Evolutionary conservation across 1,140 invertebrate species (phyloP).

Genomic region (Penaeus indicus): DNA sequence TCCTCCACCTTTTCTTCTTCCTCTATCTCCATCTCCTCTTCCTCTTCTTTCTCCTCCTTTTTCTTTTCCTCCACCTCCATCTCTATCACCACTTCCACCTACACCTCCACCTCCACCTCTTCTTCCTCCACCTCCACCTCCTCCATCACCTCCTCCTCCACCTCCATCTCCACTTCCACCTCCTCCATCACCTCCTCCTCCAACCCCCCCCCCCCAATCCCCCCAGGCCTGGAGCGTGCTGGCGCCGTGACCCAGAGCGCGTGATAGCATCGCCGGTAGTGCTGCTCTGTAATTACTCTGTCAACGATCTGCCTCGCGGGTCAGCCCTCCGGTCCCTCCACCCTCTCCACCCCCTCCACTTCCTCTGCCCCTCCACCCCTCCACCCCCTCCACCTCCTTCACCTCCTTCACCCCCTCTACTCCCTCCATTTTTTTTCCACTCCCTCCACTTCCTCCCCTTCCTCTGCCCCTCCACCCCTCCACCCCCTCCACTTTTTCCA

Average conservation of each 20-base stretch:
- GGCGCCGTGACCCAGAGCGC: background rate
- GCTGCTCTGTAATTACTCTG: constrained; percentile 26
- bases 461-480: too few species aligned
- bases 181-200: background rate
- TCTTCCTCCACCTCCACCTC: background rate
- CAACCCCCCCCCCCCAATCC: background rate
- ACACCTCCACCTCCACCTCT: background rate
- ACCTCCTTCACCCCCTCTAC: too few species aligned
- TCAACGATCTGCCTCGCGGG: background rate
- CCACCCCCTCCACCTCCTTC: too few species aligned
- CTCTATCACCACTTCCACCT: too few species aligned
- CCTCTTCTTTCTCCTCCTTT: too few species aligned
- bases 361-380: too few species aligned
- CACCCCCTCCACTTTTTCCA: background rate
- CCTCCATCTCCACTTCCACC: background rate
- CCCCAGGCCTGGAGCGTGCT: constrained; percentile 3
- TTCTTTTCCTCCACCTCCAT: too few species aligned
- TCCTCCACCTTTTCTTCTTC: too few species aligned
- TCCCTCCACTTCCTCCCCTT: too few species aligned
- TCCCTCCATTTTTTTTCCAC: too few species aligned
- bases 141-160: background rate
- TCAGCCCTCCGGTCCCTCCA: background rate
- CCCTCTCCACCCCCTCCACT: background rate
- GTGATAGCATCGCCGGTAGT: constrained; percentile 21
- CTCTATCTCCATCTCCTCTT: too few species aligned